A percentile compares a stretch with the other conserved stretches of the same genome.
Conservation (phyloP, 2,888 invertebrate species). For the Antitype chi region DNA sequence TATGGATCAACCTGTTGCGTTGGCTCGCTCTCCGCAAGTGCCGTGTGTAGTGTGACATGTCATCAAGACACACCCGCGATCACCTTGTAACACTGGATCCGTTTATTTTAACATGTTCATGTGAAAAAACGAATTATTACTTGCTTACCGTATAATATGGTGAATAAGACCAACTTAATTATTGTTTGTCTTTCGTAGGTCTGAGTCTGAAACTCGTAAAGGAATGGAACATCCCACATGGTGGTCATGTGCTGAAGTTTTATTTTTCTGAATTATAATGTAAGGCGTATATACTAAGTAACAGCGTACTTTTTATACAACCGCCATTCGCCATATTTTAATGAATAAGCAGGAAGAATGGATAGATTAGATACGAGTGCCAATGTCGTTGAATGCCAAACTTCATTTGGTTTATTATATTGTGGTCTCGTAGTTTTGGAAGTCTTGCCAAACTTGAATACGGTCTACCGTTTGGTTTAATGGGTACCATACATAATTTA, state of each 20-base stretch:
- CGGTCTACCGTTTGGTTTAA: background rate
- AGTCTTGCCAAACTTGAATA: slow-evolving; percentile 30
- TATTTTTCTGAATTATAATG: background rate
- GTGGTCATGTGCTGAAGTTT: background rate
- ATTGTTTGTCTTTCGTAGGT: background rate
- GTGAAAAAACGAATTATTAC: slow-evolving; percentile 55
- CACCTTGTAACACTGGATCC: slow-evolving; percentile 73
- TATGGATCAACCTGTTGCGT: slow-evolving; percentile 9
- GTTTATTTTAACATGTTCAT: slow-evolving; percentile 67
- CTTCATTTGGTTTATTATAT: slow-evolving; percentile 23
- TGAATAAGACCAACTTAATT: slow-evolving; percentile 4
- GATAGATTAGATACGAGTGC: slow-evolving; percentile 45
- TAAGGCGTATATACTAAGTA: background rate
- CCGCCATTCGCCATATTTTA: slow-evolving; percentile 3
- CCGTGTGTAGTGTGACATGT: slow-evolving; percentile 62
- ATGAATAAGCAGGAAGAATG: slow-evolving; percentile 47
- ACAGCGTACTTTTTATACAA: background rate
- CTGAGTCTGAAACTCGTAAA: background rate
- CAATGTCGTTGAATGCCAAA: slow-evolving; percentile 62
- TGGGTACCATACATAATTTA: background rate
- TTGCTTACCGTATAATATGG: background rate
- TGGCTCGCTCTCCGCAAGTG: slow-evolving; percentile 28
- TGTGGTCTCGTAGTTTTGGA: background rate
- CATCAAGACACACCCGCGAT: slow-evolving; percentile 71
- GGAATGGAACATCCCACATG: background rate